These are phyloP conservation scores for Lates japonicus DNA, from an alignment of 2,797 vertebrate species.

Conservation along the genomic window DNA sequence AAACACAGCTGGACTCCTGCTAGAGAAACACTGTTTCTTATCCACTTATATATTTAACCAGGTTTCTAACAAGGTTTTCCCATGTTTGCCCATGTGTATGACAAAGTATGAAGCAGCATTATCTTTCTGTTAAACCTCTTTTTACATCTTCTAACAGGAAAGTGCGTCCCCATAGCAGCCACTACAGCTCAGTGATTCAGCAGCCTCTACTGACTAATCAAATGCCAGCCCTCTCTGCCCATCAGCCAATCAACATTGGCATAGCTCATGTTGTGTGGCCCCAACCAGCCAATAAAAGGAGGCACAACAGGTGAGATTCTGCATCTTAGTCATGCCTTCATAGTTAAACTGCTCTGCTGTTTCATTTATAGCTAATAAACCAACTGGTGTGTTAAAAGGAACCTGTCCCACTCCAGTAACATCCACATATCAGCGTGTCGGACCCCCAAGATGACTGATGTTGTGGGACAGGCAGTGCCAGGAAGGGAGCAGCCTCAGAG, in stretches of 20 bases:
- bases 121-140: background rate
- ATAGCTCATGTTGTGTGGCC: constrained; percentile 98
- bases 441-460: constrained; percentile 90
- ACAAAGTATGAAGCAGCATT: background rate
- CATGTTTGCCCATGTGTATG: no score
- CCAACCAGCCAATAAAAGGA: constrained; percentile 92
- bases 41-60: no score
- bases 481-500: constrained; percentile 79
- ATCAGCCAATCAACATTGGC: constrained; percentile 96
- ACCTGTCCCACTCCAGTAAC: constrained; percentile 88
- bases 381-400: constrained; percentile 80
- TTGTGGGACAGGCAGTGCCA: constrained; percentile 83
- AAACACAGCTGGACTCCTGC: background rate
- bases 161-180: constrained; percentile 89
- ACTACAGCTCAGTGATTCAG: constrained; percentile 92
- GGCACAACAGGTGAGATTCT: constrained; percentile 87
- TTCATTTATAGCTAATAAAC: constrained; percentile 7
- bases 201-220: constrained; percentile 94
- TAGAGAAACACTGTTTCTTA: background rate
- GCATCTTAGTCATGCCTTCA: background rate
- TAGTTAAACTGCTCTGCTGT: background rate
- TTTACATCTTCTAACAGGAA: constrained; percentile 83
- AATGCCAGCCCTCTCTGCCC: constrained; percentile 91
- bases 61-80: no score
- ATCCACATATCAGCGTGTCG: constrained; percentile 88